Base-by-base conservation (phyloP, 2,888 invertebrate species). In the Mystacides longicornis region DNA sequence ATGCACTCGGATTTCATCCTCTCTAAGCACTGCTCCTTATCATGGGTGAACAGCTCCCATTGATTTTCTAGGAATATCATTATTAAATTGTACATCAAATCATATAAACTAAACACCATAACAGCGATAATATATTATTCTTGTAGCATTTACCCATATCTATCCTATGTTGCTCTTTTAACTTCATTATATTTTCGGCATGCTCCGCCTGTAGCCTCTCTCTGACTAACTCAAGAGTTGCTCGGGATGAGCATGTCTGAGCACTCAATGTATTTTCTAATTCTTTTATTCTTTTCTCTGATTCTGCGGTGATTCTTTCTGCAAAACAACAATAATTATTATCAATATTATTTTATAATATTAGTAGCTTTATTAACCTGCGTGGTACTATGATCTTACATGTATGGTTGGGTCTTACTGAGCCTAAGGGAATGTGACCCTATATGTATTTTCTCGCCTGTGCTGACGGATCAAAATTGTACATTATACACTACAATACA, bases 31-130 rank as follows among this genome's bases (percentile, higher is more conserved):
- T 71, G 78, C 65, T 81, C 81, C 65, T 83, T 83, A 67, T 84
- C 83, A 50, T 73, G 70, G 67, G 81, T 79, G 60, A 83, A 77
- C 63, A 79, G 78, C 57, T 81, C 81, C 82, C 83, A 83, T 68
- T 83, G 83, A 3, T 80, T 75, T 62, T 83, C 83, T 84, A 68
- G 14, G 9, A 45, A 20, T 37, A 27, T 7, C 27, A 27, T 27
- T 27, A 27, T 27, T 7, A 27, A 27, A 7, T 27, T 27, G 11
- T 27, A 27, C 11, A 5, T 27, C 11, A 5, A 27, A 7, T 5
- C 27, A 27, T 5, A 7, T 27, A 27, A 37, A n/a, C 4, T 16
- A 37, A 3, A n/a, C n/a, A 3, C 3, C 16, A 37, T 37, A n/a
- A 14, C 14, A 37, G 14, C 16, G n/a, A n/a, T 27, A 18, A 49